Evolutionary conservation across 2,797 vertebrate species (phyloP).

Genomic region (Sus cebifrons): DNA sequence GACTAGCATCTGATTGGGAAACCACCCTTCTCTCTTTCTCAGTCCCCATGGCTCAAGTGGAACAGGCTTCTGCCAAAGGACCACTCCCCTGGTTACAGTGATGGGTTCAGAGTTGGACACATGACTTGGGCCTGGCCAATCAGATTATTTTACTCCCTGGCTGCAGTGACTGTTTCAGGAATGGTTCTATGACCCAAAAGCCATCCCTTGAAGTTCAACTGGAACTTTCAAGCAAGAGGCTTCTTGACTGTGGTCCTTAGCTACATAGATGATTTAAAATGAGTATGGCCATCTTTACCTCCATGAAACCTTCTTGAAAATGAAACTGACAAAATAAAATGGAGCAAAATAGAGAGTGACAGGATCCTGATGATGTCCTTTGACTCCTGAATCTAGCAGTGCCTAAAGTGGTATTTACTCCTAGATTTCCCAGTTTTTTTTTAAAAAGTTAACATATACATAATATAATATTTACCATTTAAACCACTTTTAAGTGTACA

Average conservation of each 20-base stretch:
- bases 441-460: not conserved
- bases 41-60: not conserved
- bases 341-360: not conserved
- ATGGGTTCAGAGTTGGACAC: conserved; percentile 6
- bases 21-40: not conserved
- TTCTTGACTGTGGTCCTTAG: not conserved
- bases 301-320: not conserved
- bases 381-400: not conserved
- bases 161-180: not conserved
- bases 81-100: not conserved
- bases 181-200: not conserved
- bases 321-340: not conserved
- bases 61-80: not conserved
- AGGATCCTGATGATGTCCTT: not conserved
- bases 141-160: not conserved
- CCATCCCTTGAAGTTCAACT: not conserved
- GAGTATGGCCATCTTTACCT: not conserved
- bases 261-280: not conserved
- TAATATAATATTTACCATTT: not conserved
- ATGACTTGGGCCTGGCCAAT: not conserved
- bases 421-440: not conserved
- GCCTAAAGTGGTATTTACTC: not conserved
- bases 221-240: not conserved
- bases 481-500: not conserved
- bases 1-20: not conserved